A percentile compares a stretch with the other conserved stretches of the same genome.
Conservation (phyloP, 2,888 invertebrate species). For the Drosophila nr. fundita region DNA sequence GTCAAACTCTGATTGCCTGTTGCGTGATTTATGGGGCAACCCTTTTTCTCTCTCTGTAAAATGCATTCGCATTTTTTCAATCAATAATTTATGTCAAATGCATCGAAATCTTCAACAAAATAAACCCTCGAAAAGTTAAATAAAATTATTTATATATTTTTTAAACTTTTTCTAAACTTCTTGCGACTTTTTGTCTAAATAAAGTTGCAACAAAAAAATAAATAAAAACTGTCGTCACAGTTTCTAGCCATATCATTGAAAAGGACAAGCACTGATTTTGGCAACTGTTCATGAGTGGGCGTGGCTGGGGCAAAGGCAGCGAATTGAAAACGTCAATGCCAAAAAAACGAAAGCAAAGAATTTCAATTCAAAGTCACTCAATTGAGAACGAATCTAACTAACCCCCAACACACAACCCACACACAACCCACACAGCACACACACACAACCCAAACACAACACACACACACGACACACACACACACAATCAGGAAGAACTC, state of each 20-base stretch:
- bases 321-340: conserved; percentile 57
- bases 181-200: background rate
- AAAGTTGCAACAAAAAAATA: background rate
- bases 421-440: background rate
- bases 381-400: conserved; percentile 52
- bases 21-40: conserved; percentile 32
- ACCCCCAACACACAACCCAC: conserved; percentile 3
- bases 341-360: conserved; percentile 50
- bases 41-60: conserved; percentile 16
- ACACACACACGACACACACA: background rate
- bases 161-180: background rate
- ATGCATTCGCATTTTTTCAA: conserved; percentile 10
- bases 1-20: conserved; percentile 38
- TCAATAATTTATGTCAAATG: conserved; percentile 42
- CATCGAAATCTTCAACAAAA: background rate
- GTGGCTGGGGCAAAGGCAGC: conserved; percentile 42
- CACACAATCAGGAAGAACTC: conserved; percentile 8
- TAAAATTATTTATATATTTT: background rate
- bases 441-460: background rate
- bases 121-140: background rate
- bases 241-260: conserved; percentile 31
- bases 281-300: conserved; percentile 51
- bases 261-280: conserved; percentile 49
- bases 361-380: conserved; percentile 74
- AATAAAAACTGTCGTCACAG: background rate